Base-by-base conservation (phyloP, 2,113 vertebrate species). In the Hepsetus odoe region DNA sequence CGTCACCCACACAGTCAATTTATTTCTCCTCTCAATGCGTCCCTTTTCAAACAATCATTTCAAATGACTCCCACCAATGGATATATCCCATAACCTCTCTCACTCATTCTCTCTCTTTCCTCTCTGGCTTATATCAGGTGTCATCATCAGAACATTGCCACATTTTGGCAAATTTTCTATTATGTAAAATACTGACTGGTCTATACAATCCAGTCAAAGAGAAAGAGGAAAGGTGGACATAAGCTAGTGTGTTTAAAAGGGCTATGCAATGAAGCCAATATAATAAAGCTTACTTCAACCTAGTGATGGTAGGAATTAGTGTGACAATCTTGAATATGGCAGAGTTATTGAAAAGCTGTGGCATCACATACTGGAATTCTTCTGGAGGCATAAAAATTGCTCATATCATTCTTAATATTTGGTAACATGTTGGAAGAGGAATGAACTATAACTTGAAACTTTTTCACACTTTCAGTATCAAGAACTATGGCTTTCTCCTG, bases 1-100 rank as follows among this genome's bases (percentile, higher is more conserved):
- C 68, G 59, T 77, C 72, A 76, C 59, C 72, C 28, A 9, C 61
- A 75, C n/a, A 55, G n/a, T 24, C 76, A 35, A 70, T 77, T 77
- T 77, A 70, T 70, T 70, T 61, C 76, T 70, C 76, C 28, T 85
- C 86, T 87, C 89, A 87, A 85, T 64, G 76, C 51, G 64, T 42
- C 71, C 46, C 35, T 68, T 77, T 58, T 76, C 44, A 40, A 58
- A 70, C 76, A 84, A 76, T 82, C 76, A 70, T 80, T 82, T 84
- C 83, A 82, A 84, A 84, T 70, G 59, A 74, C 73, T 71, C 80
- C 30, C 61, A 49, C 80, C 56, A 28, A 32, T 72, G 55, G 30
- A 72, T 53, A 51, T 72, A 51, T 70, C 74, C 72, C 73, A 79
- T 61, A 42, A 46, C 56, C 67, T 38, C 11, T 72, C 38, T 16